Conservation (phyloP, 1,140 invertebrate species). For the Drosophila melanica region DNA sequence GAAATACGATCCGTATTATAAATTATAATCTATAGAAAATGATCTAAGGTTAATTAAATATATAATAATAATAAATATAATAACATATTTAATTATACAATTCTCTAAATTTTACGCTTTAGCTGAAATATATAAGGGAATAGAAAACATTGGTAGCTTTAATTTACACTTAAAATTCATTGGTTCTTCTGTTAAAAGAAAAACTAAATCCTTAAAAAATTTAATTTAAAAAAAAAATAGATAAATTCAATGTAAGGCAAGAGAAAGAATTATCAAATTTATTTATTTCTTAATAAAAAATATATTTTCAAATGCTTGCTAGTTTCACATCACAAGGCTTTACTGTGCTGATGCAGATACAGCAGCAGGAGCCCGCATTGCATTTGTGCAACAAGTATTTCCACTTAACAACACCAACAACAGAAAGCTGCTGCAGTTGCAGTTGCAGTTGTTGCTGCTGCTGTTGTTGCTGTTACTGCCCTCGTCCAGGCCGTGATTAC, state of each 20-base stretch:
- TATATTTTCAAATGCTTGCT: not conserved
- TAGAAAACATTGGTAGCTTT: too few relatives aligned
- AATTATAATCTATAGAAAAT: not conserved
- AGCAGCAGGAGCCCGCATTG: constrained; percentile 68
- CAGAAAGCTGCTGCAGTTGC: constrained; percentile 38
- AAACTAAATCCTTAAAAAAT: too few relatives aligned
- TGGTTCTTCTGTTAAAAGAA: too few relatives aligned
- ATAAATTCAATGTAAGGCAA: too few relatives aligned
- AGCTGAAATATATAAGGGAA: too few relatives aligned
- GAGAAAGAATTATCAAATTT: too few relatives aligned
- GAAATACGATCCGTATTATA: constrained; percentile 8
- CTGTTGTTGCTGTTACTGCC: constrained; percentile 49
- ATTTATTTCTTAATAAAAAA: not conserved
- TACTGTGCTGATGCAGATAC: constrained; percentile 68
- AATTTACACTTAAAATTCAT: too few relatives aligned
- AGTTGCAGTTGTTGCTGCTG: constrained; percentile 39
- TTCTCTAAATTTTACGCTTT: too few relatives aligned
- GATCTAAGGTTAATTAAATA: not conserved
- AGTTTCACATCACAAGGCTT: constrained; percentile 24
- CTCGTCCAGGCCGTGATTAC: constrained; percentile 76
- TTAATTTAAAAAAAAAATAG: too few relatives aligned
- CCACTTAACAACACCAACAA: constrained; percentile 74
- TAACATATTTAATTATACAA: too few relatives aligned
- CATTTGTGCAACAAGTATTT: constrained; percentile 83
- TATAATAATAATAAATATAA: too few relatives aligned